Conservation (phyloP, 2,888 invertebrate species). For the Drymonia ruficornis region DNA sequence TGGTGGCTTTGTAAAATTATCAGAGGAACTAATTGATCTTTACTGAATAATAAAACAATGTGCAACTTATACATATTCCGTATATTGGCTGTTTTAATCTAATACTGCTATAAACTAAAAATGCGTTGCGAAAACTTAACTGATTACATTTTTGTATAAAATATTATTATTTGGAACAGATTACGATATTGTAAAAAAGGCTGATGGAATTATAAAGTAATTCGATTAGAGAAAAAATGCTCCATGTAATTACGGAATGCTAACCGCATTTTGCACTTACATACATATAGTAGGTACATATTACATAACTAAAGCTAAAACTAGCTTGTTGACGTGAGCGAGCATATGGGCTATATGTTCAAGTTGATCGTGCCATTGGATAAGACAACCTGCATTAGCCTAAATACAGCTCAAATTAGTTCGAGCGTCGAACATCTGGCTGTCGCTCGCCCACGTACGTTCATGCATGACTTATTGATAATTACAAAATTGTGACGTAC, state of each 20-base stretch:
- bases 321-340: neutral
- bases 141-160: slow-evolving; percentile 40
- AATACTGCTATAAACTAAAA: slow-evolving; percentile 57
- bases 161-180: slow-evolving; percentile 17
- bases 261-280: slow-evolving; percentile 37
- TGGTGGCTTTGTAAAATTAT: neutral
- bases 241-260: slow-evolving; percentile 32
- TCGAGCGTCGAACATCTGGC: too few relatives aligned
- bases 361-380: too few relatives aligned
- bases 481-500: neutral
- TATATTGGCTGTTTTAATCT: slow-evolving; percentile 59
- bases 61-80: slow-evolving; percentile 61
- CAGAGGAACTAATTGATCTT: neutral
- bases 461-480: neutral
- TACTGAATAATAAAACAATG: slow-evolving; percentile 23
- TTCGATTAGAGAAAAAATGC: slow-evolving; percentile 24
- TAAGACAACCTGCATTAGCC: too few relatives aligned
- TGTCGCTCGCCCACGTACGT: too few relatives aligned
- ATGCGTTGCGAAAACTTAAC: slow-evolving; percentile 53
- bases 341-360: too few relatives aligned
- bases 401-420: too few relatives aligned
- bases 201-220: neutral
- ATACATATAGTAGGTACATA: slow-evolving; percentile 14
- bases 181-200: slow-evolving; percentile 6
- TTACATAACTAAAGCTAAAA: neutral